phyloP scores from a whole-genome alignment of 2,113 vertebrate genomes.

The Anoura caudifer region DNA sequence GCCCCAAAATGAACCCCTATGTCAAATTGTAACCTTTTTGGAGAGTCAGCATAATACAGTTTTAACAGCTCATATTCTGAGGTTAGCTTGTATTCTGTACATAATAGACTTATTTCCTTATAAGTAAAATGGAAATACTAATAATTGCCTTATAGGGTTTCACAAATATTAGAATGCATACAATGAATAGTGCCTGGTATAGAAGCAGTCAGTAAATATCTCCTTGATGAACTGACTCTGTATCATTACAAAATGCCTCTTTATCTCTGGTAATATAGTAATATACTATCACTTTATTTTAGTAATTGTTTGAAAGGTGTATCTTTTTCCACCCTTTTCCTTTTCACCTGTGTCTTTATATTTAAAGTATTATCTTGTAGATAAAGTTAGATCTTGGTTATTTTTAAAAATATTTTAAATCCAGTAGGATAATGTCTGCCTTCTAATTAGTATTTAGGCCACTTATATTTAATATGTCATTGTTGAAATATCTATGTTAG shows the following conservation, averaged over 20 bases:
- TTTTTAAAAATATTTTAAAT: background rate
- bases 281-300: background rate
- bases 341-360: background rate
- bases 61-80: background rate
- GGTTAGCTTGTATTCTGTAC: background rate
- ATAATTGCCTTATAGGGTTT: background rate
- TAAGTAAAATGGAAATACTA: background rate
- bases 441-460: constrained; percentile 18
- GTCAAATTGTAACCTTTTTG: constrained; percentile 4
- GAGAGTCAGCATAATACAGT: background rate
- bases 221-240: background rate
- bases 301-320: background rate
- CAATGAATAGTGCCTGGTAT: background rate
- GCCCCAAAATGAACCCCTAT: background rate
- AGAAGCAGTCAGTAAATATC: background rate
- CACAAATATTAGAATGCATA: background rate
- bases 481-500: background rate
- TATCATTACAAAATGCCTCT: constrained; percentile 11
- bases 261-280: background rate
- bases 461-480: constrained; percentile 8
- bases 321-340: background rate
- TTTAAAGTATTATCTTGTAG: background rate
- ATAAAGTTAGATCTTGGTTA: background rate
- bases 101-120: background rate
- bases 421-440: background rate